Base-by-base conservation (phyloP, 2,113 vertebrate genomes). In the Callipepla californica region DNA sequence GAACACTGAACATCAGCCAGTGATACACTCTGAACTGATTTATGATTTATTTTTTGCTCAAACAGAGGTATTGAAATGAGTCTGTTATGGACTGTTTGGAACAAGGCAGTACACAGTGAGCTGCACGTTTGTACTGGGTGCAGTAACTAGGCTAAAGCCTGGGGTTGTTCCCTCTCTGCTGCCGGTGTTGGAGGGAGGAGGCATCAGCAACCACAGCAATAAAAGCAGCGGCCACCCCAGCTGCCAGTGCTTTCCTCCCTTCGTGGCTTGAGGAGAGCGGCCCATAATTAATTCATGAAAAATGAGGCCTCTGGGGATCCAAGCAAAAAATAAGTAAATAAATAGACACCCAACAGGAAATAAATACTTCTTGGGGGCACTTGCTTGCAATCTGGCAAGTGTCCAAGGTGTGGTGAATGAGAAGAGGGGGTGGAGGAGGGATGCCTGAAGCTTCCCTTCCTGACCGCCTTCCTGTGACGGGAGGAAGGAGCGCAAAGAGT, bases 271-370 rank as follows among this genome's bases (percentile, higher is more conserved):
- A 83, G 78, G 84, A 95, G 82, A 92, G 90, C 94, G 94, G 85
- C 94, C 97, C 95, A 96, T 98, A 93, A 97, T 97, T 98, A 97
- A 98, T 97, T 97, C 95, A 98, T 96, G 96, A 96, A 81, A 94
- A 95, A 58, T 1, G 6, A 93, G 95, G 90, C 95, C 95, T 94
- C 83, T 83, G 76, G 95, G 96, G 92, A 47, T 48, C 92, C 88
- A 80, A 30, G 63, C 36, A 73, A 84, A 87, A 62, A 62, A 36
- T 2, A 36, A 36, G 34, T 25, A 77, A 32, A 65, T 34, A 68
- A 81, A 89, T 12, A 40, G 66, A 96, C 22, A 51, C 13, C 51
- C 51, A 97, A 59, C 94, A 97, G 96, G 96, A 98, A 97, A 95
- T 96, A 96, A 97, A 93, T 96, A 97, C 95, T 98, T 97, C 95